Base-by-base conservation (phyloP, 2,113 vertebrate genomes). In the Pampusana beccarii region DNA sequence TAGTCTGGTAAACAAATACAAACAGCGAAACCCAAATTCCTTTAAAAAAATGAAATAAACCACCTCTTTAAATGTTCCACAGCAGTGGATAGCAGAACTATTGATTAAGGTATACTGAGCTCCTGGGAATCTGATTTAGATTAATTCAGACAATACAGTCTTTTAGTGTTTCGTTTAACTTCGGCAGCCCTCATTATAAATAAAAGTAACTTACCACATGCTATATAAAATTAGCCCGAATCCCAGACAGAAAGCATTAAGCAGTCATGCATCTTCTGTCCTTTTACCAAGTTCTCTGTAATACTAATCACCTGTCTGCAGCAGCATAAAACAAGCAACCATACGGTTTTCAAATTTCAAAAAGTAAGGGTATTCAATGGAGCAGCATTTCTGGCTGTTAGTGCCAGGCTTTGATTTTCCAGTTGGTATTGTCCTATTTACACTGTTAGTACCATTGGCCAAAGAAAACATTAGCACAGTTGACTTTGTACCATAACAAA, bases 321-420 rank as follows among this genome's bases (percentile, higher is more conserved):
- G 61, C 40, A 65, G 58, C 19, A 77, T 8, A 82, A 64, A 74
- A 61, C 31, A 17, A 10, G 25, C 56, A 86, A 33, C 10, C 1
- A 0, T 10, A 31, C 0, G 0, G 1, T 31, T 75, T 56, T 60
- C 26, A 44, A 8, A 54, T 60, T 66, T 53, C 42, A 53, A 62
- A 66, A 64, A 64, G 21, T 64, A 56, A 64, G 26, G 26, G 26
- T 74, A 9, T 53, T 71, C 66, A 66, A 1, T 1, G 8, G 28
- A 80, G 38, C 11, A 67, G 21, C 3, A 7, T 25, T 88, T 34
- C 70, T 40, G 44, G 21, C 26, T 50, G 1, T 19, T 3, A 29
- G 21, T 12, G 13, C 7, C 10, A 17, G 36, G 44, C 6, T 89
- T 36, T 57, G 21, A 6, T 17, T 46, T 66, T 61, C 66, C 48